Evolutionary conservation across 1,140 invertebrate genomes (phyloP).

Genomic region (Oppia nitens): DNA sequence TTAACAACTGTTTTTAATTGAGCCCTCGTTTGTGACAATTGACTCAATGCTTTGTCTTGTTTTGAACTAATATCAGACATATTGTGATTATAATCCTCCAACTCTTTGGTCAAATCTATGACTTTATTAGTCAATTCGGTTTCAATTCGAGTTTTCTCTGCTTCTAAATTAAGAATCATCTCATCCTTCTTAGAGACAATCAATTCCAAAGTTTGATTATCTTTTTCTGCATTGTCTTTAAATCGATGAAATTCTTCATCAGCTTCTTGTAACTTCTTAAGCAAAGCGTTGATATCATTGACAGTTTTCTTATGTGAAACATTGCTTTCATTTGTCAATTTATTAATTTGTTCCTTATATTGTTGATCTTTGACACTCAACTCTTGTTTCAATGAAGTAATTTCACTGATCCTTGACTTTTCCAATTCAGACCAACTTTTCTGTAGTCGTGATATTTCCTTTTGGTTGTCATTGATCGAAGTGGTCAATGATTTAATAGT

Average conservation of each 20-base stretch:
- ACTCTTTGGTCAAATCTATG: background rate
- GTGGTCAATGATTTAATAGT: background rate
- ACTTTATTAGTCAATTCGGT: background rate
- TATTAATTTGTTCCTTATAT: background rate
- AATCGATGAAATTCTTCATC: background rate
- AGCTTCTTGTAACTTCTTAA: background rate
- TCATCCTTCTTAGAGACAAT: background rate
- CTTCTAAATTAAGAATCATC: background rate
- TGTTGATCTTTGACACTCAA: background rate
- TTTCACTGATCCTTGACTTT: background rate
- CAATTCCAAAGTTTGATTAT: background rate
- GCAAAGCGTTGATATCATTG: background rate
- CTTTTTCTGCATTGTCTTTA: background rate
- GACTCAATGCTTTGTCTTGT: background rate
- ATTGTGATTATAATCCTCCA: background rate
- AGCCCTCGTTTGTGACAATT: background rate
- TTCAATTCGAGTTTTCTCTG: background rate
- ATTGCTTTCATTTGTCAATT: background rate
- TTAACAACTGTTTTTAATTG: background rate
- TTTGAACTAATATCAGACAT: background rate
- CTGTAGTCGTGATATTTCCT: background rate
- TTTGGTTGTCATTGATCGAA: background rate
- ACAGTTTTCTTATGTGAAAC: background rate
- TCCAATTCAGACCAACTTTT: background rate
- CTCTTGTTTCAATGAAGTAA: background rate